phyloP scores from a whole-genome alignment of 1,140 invertebrate genomes.

The Megathymus violae region DNA sequence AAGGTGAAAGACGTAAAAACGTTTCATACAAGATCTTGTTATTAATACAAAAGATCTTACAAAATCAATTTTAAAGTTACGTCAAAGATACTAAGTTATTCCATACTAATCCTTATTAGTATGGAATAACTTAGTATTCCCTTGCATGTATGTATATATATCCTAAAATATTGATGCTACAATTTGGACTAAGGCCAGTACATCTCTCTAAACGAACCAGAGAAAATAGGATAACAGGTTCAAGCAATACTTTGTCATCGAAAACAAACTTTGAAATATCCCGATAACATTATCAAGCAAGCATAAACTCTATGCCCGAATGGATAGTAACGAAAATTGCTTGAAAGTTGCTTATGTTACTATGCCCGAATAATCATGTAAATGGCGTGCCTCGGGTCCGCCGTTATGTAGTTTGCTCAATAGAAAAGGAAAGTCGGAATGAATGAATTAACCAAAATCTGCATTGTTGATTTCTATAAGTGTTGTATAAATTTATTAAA shows the following conservation, averaged over 20 bases:
- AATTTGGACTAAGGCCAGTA: slow-evolving; percentile 27
- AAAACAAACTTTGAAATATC: slow-evolving; percentile 51
- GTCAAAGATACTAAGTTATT: too few relatives aligned
- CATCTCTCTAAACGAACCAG: slow-evolving; percentile 16
- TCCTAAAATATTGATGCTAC: too few relatives aligned
- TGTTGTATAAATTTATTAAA: too few relatives aligned
- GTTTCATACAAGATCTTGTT: too few relatives aligned
- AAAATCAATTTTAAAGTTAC: too few relatives aligned
- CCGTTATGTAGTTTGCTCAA: slow-evolving; percentile 69
- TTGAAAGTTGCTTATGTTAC: slow-evolving; percentile 20
- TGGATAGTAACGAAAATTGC: slow-evolving; percentile 47
- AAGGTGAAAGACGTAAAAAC: too few relatives aligned
- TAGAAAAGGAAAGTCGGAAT: slow-evolving; percentile 58
- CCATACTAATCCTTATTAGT: too few relatives aligned
- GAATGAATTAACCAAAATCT: slow-evolving; percentile 65
- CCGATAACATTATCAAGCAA: slow-evolving; percentile 34
- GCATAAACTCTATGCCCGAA: slow-evolving; percentile 41
- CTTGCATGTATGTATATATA: too few relatives aligned
- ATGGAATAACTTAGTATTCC: too few relatives aligned
- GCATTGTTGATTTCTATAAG: slow-evolving; percentile 58
- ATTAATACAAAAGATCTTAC: too few relatives aligned
- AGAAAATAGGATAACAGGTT: slow-evolving; percentile 14
- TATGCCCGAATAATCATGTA: slow-evolving; percentile 68
- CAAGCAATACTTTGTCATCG: slow-evolving; percentile 47
- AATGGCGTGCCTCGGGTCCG: slow-evolving; percentile 65